A percentile compares a stretch with the other conserved stretches of the same genome.
phyloP scores from a whole-genome alignment of 1,140 invertebrate genomes.

The Drosophila nikananu region DNA sequence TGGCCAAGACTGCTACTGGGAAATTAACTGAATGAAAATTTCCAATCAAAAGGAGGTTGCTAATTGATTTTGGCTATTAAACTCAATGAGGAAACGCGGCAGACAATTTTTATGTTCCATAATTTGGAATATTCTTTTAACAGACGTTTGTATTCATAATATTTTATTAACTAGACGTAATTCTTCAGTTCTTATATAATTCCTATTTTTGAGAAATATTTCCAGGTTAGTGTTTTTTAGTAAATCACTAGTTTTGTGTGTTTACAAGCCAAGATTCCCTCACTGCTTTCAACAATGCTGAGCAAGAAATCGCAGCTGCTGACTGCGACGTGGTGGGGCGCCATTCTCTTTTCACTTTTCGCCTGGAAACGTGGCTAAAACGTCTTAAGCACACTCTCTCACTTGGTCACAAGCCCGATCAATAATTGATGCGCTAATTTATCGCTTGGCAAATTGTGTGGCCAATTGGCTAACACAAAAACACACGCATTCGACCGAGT shows the following conservation, averaged over 20 bases:
- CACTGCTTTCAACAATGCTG: not conserved
- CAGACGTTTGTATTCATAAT: not conserved
- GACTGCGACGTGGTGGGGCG: constrained; percentile 16
- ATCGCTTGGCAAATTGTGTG: constrained; percentile 80
- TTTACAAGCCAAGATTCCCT: not conserved
- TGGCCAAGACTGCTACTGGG: not conserved
- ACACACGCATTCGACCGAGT: constrained; percentile 58
- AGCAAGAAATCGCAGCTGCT: constrained; percentile 13
- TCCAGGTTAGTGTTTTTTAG: too few species aligned
- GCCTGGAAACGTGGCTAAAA: constrained; percentile 15
- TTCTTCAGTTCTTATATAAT: not conserved
- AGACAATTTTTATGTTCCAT: constrained; percentile 8
- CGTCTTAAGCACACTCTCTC: constrained; percentile 11
- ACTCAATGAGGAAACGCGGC: not conserved
- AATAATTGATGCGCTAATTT: constrained; percentile 81
- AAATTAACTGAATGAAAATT: constrained; percentile 15
- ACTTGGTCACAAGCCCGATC: constrained; percentile 33
- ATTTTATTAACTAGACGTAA: not conserved
- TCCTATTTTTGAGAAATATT: not conserved
- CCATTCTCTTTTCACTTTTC: constrained; percentile 13
- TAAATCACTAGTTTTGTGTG: not conserved
- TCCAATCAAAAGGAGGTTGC: constrained; percentile 1
- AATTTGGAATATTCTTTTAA: not conserved
- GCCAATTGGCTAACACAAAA: constrained; percentile 72
- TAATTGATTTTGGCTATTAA: constrained; percentile 23